Evolutionary conservation across 2,797 vertebrate species (phyloP), one percentile per base, ranked within the genome.

Genomic region (Esox masquinongy): DNA sequence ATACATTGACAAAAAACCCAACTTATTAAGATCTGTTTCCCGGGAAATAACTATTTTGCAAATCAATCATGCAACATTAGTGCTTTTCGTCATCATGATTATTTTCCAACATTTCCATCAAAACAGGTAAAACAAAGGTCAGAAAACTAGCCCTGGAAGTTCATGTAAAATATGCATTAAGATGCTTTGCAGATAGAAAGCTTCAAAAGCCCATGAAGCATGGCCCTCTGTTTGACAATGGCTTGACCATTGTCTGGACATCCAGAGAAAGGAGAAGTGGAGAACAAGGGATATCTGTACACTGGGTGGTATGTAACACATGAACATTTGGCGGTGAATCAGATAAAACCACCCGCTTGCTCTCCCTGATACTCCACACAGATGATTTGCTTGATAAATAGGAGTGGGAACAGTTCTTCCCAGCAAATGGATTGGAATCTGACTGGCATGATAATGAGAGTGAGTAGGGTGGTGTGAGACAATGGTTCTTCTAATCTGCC

Each of bases 181-280:
- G 90, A 92, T 89, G 86, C 89, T 91, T 87, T 92, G 89, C 87
- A 84, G 91, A 88, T 93, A 93, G 93, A 93, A 93, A 93, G 92
- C 89, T 92, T 90, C 91, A 79, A 88, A 92, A 91, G 91, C 89
- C 83, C 84, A 73, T 47, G 74, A 77, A 90, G 89, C 90, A 93
- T 89, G 85, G 90, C 89, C 88, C 83, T 87, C 88, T 86, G 85
- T 91, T 94, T 94, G 92, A 94, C 89, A 92, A 88, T 88, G 85
- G 75, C 81, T 56, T 85, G 90, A 90, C 91, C 85, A 86, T 88
- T 89, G 85, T 88, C 87, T 87, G 79, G 86, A 86, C 84, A 87
- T 88, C 82, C 88, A 85, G 85, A 77, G 81, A 75, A 68, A 82
- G 83, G 79, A 73, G 83, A 83, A 51, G 24, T 5, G 17, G 9